Evolutionary conservation across 2,888 invertebrate genomes (phyloP).

Genomic region (Melieria omissa): DNA sequence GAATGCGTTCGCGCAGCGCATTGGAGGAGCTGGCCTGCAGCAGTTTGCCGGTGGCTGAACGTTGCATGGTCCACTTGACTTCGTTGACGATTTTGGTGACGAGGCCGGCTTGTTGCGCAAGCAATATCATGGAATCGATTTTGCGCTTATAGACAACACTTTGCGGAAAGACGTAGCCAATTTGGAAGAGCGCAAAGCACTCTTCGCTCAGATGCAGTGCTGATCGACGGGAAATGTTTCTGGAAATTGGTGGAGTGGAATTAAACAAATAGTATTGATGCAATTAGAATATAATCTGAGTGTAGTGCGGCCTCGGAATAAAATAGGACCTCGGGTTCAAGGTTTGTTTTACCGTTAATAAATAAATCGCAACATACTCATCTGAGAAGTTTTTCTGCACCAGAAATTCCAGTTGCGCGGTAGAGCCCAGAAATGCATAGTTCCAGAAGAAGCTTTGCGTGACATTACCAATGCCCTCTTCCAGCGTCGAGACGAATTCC

Average conservation of each 20-base stretch:
- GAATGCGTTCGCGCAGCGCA: conserved; percentile 65
- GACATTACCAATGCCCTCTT: conserved; percentile 78
- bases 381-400: conserved; percentile 78
- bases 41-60: conserved; percentile 72
- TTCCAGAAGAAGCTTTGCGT: conserved; percentile 82
- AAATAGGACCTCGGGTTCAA: too few species aligned
- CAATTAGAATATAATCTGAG: too few species aligned
- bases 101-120: conserved; percentile 76
- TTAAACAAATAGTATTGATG: too few species aligned
- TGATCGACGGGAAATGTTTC: conserved; percentile 70
- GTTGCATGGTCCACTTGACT: conserved; percentile 78
- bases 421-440: conserved; percentile 81
- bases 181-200: conserved; percentile 80
- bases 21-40: conserved; percentile 71
- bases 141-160: conserved; percentile 74
- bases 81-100: conserved; percentile 75
- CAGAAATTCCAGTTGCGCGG: conserved; percentile 77
- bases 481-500: conserved; percentile 75
- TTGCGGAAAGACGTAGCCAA: conserved; percentile 74
- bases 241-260: conserved; percentile 45
- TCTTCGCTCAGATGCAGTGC: conserved; percentile 78
- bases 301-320: too few species aligned
- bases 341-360: too few species aligned
- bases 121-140: conserved; percentile 72
- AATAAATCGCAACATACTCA: conserved; percentile 65